Base-by-base conservation (phyloP, 1,140 invertebrate species). In the Helicoverpa zea region DNA sequence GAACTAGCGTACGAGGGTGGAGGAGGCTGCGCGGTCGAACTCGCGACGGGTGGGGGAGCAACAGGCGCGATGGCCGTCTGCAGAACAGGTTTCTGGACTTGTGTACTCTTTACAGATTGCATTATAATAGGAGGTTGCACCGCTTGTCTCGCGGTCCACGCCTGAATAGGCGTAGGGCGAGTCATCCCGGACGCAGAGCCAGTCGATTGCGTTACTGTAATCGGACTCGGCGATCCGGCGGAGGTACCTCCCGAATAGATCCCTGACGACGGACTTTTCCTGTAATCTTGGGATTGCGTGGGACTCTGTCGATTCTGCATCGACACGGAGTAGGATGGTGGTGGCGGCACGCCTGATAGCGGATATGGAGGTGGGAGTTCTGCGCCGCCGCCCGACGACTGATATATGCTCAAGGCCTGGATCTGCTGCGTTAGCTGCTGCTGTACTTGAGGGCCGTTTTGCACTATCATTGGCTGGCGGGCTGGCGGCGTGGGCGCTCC, bases 81-180 rank as follows among this genome's bases (percentile, higher is more conserved):
- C 52, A 99, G 94, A 0, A 99, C 96, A 0, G 98, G 98, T 92
- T 99, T 99, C 88, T 98, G 98, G 5, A 99, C 98, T 92, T 98
- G 98, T 0, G 98, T 98, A 95, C 98, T 98, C 90, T 98, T 98
- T 1, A 99, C 98, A 29, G 98, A 98, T 90, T 99, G 98, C 98
- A 99, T 99, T 49, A 99, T 99, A 77, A 99, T 98, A 0, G 98
- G 98, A 14, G 98, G 97, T 88, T 99, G 98, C 86, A 98, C 97
- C 16, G 98, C 97, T 90, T 98, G 97, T 58, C 97, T 96, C 61
- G 97, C 97, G n/a, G 97, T 96, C 96, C 97, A 97, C 63, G 97
- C 96, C 88, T 97, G 97, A 23, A 97, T 92, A 3, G 97, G 97
- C 63, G 97, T 97, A 2, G 97, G 97, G 83, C 97, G 95, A 14